A percentile compares a stretch with the other conserved stretches of the same genome.
phyloP scores from a whole-genome alignment of 2,888 invertebrate species.

The Drosophila macrothrix region DNA sequence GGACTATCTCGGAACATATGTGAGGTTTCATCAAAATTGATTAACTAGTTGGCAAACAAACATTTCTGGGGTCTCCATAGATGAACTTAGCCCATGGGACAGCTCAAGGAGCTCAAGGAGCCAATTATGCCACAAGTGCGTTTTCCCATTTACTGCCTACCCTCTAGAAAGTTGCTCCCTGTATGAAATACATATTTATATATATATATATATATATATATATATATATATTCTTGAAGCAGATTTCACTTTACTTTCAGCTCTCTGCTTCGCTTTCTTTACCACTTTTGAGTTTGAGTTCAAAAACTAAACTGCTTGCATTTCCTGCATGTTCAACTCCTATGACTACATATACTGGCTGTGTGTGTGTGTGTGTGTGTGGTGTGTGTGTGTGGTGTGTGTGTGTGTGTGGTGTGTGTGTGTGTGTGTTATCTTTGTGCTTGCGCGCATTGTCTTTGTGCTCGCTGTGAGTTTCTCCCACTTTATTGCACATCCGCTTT shows the following conservation, averaged over 20 bases:
- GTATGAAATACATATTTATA: background rate
- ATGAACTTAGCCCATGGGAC: background rate
- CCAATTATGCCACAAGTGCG: background rate
- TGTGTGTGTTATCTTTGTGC: constrained; percentile 12
- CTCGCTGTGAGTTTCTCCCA: constrained; percentile 49
- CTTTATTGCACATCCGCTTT: constrained; percentile 72
- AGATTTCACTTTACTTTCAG: background rate
- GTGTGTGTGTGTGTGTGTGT: background rate
- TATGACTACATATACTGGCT: background rate
- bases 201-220: background rate
- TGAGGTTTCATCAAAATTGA: background rate
- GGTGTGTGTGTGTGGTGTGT: background rate
- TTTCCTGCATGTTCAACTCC: constrained; percentile 14
- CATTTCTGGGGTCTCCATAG: background rate
- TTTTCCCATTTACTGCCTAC: too few species aligned
- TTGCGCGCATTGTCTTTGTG: constrained; percentile 5
- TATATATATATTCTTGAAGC: background rate
- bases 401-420: background rate
- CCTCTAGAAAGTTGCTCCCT: background rate
- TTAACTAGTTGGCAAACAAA: background rate
- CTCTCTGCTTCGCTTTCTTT: background rate
- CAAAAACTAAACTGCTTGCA: constrained; percentile 24
- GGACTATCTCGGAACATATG: background rate
- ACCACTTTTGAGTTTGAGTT: background rate
- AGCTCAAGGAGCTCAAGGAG: background rate